Base-by-base conservation (phyloP, 2,888 invertebrate species). In the Chalcosyrphus nemorum region DNA sequence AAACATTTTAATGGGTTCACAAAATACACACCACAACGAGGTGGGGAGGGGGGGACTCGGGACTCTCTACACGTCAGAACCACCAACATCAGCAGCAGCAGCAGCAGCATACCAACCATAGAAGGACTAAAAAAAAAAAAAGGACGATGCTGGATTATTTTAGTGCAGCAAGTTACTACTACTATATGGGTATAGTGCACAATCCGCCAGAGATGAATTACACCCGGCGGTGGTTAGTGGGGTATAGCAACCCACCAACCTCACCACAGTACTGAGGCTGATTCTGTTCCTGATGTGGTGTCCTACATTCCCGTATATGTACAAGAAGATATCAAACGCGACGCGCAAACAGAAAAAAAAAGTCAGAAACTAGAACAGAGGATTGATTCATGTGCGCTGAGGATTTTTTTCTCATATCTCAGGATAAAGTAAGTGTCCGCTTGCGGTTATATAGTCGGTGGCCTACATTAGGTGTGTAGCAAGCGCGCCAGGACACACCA, bases 61-160 rank as follows among this genome's bases (percentile, higher is more conserved):
- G 21, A 19, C 45, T 19, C 9, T 3, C 19, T 19, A 3, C 50
- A 17, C 70, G 17, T 27, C 71, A 54, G 17, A n/a, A 59, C 47
- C 50, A 70, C 35, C 50, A 63, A 13, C 52, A 61, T 2, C 24
- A 29, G 50, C 3, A 38, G 19, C 19, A 54, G 24, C 29, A 74
- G 32, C 24, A 29, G 50, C 3, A 38, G 19, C 19, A 54, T 17
- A n/a, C n/a, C 29, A 74, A 24, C 15, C 29, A 52, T 32, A 57
- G 32, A 65, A 72, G 71, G 77, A 82, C 77, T 54, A 66, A 66
- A 66, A 19, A 43, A 75, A 65, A 70, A 74, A 78, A 63, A 45
- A 84, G 82, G 82, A 84, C 82, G 56, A 78, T 74, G 63, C 72
- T 66, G 84, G 78, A 74, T 80, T 84, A 78, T 80, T 78, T 84